Evolutionary conservation across 92 coral and sea anemone species (phyloP), one percentile per base, ranked within the genome.

Genomic region (Siderastrea radians): DNA sequence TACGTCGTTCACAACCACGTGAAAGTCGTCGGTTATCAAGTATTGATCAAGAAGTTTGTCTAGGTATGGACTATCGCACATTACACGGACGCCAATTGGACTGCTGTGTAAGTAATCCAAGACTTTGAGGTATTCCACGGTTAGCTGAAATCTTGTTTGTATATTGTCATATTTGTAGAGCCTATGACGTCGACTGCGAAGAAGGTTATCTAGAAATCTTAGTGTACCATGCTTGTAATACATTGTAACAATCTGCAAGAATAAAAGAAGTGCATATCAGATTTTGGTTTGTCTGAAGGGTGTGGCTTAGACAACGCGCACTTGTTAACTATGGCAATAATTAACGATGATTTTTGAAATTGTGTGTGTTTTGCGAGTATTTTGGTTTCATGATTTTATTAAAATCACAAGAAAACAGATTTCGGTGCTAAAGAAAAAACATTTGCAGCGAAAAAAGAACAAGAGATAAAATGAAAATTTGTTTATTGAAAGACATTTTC

Each of bases 1-100:
- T 8, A 82, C 66, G 77, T 82, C 86, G 55, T 82, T 82, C 14
- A 82, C 86, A 46, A 82, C 78, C 4, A 82, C 1, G 10, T 70
- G 86, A 72, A 82, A 70, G 53, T 82, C 86, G 62, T 82, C 86
- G 9, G 86, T 82, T 45, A 82, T 82, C 58, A 82, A 82, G 52
- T 70, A 82, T 54, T 82, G 86, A 54, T 71, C 72, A 3, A 82
- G 68, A 14, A 61, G 8, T 46, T 70, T 82, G 1, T n/a, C 48
- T 11, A 82, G 10, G 51, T n/a, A 68, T 11, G 78, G 76, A 16
- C 64, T 70, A 82, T 82, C 86, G 19, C 86, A 82, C 86, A 82
- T 82, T 5, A 82, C 86, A 55, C 67, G 78, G 48, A 55, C 65
- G 13, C 86, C 86, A 38, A 82, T 55, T 70, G 86, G 86, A 55